These are phyloP conservation scores for Pardosa pseudoannulata DNA, from an alignment of 2,888 invertebrate species.

Conservation along the genomic window DNA sequence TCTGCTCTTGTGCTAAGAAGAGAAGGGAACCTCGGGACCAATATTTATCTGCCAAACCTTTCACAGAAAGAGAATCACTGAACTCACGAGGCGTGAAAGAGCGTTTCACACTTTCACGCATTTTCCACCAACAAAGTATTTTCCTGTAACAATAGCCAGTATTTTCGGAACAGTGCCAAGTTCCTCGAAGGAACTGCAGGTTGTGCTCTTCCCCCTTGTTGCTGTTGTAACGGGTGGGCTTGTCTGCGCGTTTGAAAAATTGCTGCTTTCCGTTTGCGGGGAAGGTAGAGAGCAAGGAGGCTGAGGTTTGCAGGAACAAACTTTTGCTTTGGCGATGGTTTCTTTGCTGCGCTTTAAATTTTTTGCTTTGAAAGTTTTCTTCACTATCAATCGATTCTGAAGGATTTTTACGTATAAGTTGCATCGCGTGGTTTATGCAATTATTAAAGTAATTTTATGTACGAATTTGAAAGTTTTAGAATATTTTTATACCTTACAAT, in stretches of 20 bases:
- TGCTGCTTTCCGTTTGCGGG: not conserved
- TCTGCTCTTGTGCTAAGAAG: too few relatives aligned
- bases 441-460: too few relatives aligned
- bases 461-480: too few relatives aligned
- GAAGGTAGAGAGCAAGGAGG: too few relatives aligned
- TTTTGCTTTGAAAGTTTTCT: too few relatives aligned
- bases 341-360: too few relatives aligned
- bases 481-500: too few relatives aligned
- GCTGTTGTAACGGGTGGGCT: not conserved
- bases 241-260: constrained; percentile 8
- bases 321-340: too few relatives aligned
- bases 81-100: not conserved
- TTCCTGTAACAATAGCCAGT: not conserved
- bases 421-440: too few relatives aligned
- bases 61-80: constrained; percentile 1
- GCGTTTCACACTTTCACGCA: not conserved
- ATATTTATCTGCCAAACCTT: constrained; percentile 10
- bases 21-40: not conserved
- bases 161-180: not conserved
- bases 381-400: too few relatives aligned
- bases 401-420: too few relatives aligned
- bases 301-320: too few relatives aligned
- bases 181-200: not conserved
- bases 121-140: constrained; percentile 10
- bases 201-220: not conserved